Percentiles rank a stretch among this genome's conserved stretches.
Conservation (phyloP, 2,888 invertebrate genomes). For the Isotomurus palustris region DNA sequence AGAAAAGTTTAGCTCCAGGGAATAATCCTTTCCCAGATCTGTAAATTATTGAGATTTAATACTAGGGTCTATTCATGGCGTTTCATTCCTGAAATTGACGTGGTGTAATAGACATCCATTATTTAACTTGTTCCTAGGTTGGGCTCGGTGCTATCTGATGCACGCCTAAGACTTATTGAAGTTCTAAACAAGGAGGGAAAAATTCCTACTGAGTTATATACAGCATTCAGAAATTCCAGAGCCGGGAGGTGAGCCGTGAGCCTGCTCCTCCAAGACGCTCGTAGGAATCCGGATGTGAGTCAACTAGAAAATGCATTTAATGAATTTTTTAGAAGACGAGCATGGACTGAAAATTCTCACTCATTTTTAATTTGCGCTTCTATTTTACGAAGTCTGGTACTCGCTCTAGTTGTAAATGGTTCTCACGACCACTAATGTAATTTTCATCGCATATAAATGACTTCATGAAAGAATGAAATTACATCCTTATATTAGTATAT, state of each 20-base stretch:
- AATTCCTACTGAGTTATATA: conserved; percentile 37
- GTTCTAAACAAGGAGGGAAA: conserved; percentile 29
- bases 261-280: background rate
- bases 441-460: too few relatives aligned
- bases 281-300: background rate
- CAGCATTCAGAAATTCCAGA: conserved; percentile 18
- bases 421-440: too few relatives aligned
- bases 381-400: too few relatives aligned
- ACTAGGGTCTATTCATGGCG: background rate
- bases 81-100: background rate
- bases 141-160: conserved; percentile 29
- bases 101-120: conserved; percentile 1
- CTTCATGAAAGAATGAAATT: too few relatives aligned
- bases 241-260: too few relatives aligned
- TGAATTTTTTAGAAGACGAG: background rate
- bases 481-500: too few relatives aligned
- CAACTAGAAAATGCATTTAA: background rate
- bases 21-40: background rate
- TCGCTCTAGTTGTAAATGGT: too few relatives aligned
- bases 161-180: conserved; percentile 39
- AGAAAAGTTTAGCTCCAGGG: background rate
- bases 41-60: background rate
- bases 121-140: conserved; percentile 1
- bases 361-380: too few relatives aligned
- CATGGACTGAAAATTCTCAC: too few relatives aligned